These are phyloP conservation scores for Dryoscopus gambensis DNA, from an alignment of 2,113 vertebrate genomes.

Conservation along the genomic window DNA sequence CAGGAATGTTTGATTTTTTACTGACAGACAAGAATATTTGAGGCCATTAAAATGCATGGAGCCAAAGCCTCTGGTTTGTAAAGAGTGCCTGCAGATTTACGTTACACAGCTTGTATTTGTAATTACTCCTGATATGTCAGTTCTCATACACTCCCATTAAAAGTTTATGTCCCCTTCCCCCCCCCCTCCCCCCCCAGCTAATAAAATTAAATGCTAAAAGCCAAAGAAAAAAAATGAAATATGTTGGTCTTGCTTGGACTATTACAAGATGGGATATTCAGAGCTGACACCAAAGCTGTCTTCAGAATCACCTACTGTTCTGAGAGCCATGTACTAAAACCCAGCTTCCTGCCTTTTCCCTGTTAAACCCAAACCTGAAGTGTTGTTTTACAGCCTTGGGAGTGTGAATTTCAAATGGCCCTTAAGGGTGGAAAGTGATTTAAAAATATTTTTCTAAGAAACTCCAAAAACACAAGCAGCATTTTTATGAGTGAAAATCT, in stretches of 20 bases:
- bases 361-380: not conserved
- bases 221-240: not conserved
- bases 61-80: not conserved
- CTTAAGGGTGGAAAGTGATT: slow-evolving; percentile 53
- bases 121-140: not conserved
- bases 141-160: not conserved
- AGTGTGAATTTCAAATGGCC: slow-evolving; percentile 42
- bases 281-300: slow-evolving; percentile 21
- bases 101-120: not conserved
- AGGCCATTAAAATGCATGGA: not conserved
- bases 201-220: slow-evolving; percentile 28
- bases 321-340: not conserved
- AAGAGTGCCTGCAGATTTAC: not conserved
- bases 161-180: not conserved
- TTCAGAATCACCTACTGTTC: slow-evolving; percentile 42
- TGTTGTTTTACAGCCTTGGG: slow-evolving; percentile 33
- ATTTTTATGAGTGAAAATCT: slow-evolving; percentile 51
- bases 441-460: slow-evolving; percentile 58
- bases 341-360: slow-evolving; percentile 25
- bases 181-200: not conserved
- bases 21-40: not conserved
- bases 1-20: not conserved
- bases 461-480: slow-evolving; percentile 47
- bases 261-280: not conserved
- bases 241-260: not conserved